A percentile compares a stretch with the other conserved stretches of the same genome.
These are phyloP conservation scores for Porites cylindrica DNA, from an alignment of 92 coral and sea anemone species.

Conservation along the genomic window DNA sequence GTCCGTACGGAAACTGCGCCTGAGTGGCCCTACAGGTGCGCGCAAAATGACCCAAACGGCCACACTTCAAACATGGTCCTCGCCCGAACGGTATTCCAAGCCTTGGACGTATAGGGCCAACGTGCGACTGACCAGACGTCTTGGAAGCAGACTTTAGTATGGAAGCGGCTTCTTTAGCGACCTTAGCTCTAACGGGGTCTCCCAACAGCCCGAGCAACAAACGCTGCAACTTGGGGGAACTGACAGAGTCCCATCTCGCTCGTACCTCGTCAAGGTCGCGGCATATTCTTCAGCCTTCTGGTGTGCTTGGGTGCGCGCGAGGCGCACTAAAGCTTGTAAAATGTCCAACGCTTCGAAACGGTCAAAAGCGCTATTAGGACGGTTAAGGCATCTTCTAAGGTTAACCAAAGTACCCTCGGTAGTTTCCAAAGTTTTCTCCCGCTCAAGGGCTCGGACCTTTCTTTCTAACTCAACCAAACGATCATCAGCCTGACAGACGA, in stretches of 20 bases:
- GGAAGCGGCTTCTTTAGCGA: slow-evolving; percentile 37
- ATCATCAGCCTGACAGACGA: background rate
- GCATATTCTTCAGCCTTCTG: slow-evolving; percentile 48
- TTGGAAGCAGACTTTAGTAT: background rate
- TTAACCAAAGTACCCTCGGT: slow-evolving; percentile 23
- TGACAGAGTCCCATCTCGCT: slow-evolving; percentile 7
- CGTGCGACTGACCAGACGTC: background rate
- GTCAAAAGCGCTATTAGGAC: slow-evolving; percentile 41
- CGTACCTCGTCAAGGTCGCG: slow-evolving; percentile 41
- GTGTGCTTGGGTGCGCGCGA: slow-evolving; percentile 26
- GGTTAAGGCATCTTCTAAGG: slow-evolving; percentile 26
- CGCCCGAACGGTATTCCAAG: background rate
- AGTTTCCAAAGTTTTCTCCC: slow-evolving; percentile 1
- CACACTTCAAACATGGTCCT: background rate
- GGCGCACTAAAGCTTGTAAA: slow-evolving; percentile 29
- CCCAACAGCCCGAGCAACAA: slow-evolving; percentile 47
- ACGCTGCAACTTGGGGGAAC: slow-evolving; percentile 15
- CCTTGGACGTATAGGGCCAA: background rate
- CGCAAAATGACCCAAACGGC: background rate
- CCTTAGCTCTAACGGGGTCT: slow-evolving; percentile 60
- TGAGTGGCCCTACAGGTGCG: background rate
- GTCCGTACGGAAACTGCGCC: background rate
- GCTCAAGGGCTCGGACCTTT: background rate
- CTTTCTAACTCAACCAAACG: slow-evolving; percentile 9
- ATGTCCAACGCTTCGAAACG: slow-evolving; percentile 38